phyloP scores from a whole-genome alignment of 92 coral and sea anemone species.

The Virgularia gustaviana region DNA sequence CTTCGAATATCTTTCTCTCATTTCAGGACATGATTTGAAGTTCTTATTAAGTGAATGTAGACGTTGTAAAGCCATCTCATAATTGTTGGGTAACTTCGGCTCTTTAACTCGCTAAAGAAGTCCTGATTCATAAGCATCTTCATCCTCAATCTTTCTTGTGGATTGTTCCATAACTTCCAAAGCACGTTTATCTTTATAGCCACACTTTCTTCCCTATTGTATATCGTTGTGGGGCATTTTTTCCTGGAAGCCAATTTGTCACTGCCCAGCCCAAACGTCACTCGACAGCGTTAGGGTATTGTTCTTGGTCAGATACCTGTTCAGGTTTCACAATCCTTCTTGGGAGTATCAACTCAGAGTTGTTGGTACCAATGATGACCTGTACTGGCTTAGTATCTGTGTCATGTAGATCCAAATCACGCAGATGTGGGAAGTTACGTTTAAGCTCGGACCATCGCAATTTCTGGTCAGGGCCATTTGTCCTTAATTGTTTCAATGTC shows the following conservation, averaged over 20 bases:
- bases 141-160: background rate
- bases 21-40: constrained; percentile 18
- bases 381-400: constrained; percentile 25
- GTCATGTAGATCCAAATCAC: constrained; percentile 23
- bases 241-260: constrained; percentile 31
- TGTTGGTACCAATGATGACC: constrained; percentile 36
- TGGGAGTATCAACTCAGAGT: constrained; percentile 32
- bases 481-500: constrained; percentile 9
- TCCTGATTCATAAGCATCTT: constrained; percentile 18
- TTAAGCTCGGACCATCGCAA: constrained; percentile 28
- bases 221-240: background rate
- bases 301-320: background rate
- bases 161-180: constrained; percentile 10
- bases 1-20: constrained; percentile 40
- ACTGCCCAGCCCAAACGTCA: constrained; percentile 24
- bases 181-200: constrained; percentile 10
- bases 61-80: constrained; percentile 10
- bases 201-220: too few species aligned
- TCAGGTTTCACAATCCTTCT: constrained; percentile 29
- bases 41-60: constrained; percentile 27
- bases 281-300: constrained; percentile 34
- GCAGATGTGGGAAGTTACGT: constrained; percentile 6
- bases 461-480: constrained; percentile 30
- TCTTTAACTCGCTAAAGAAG: constrained; percentile 21
- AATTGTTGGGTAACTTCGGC: constrained; percentile 13